Percentiles rank a stretch among this genome's conserved stretches.
phyloP scores from a whole-genome alignment of 2,797 vertebrate species.

The Allochrocebus solatus region DNA sequence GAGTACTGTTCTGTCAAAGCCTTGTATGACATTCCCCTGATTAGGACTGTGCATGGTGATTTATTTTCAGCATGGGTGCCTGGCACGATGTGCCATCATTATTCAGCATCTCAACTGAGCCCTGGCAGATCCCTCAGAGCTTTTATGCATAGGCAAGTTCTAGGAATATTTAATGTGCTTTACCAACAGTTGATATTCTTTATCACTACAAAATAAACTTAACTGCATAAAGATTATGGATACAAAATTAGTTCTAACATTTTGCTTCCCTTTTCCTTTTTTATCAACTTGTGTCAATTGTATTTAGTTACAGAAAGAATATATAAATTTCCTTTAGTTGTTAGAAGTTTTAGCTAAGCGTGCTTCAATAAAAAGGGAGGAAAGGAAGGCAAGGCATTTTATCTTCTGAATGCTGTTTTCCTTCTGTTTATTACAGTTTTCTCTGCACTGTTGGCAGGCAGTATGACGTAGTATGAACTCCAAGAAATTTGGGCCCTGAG shows the following conservation, averaged over 20 bases:
- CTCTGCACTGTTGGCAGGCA: fast-evolving
- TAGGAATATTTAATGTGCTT: slow-evolving; percentile 33
- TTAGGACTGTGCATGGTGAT: not conserved
- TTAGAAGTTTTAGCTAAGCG: not conserved
- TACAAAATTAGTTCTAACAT: not conserved
- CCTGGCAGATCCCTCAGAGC: not conserved
- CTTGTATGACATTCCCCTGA: slow-evolving; percentile 2
- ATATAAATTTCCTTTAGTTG: not conserved
- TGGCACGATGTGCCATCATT: not conserved
- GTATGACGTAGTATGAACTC: fast-evolving
- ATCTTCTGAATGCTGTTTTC: too few species aligned
- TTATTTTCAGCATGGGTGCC: slow-evolving; percentile 12
- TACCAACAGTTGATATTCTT: not conserved
- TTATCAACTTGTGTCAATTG: not conserved
- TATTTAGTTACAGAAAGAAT: not conserved
- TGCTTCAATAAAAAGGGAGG: not conserved
- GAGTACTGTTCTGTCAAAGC: slow-evolving; percentile 8
- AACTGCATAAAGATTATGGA: not conserved
- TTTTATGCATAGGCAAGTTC: not conserved
- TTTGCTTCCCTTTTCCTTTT: not conserved
- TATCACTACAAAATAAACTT: not conserved
- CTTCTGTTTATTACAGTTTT: too few species aligned
- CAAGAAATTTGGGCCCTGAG: fast-evolving
- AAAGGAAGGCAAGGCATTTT: not conserved
- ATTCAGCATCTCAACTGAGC: not conserved